These are phyloP conservation scores for Papilio demoleus DNA, from an alignment of 2,888 invertebrate genomes.

Conservation along the genomic window DNA sequence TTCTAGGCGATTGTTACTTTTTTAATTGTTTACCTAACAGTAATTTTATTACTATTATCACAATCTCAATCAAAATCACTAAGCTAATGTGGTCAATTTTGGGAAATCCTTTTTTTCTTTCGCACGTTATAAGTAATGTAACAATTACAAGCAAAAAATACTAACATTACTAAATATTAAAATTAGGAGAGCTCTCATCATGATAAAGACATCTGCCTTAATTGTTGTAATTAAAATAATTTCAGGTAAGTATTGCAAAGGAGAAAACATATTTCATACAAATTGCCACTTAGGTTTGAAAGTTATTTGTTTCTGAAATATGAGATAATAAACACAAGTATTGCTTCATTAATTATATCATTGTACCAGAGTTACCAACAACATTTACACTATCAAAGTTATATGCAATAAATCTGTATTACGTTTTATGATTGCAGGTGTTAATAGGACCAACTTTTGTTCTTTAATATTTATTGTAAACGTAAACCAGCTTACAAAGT, in stretches of 20 bases:
- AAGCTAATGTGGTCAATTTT: too few species aligned
- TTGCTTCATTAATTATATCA: background rate
- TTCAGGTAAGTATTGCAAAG: background rate
- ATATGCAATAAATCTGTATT: too few species aligned
- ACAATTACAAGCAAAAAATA: too few species aligned
- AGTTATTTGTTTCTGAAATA: background rate
- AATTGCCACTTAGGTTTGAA: background rate
- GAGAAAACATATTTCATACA: background rate
- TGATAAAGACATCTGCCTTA: background rate
- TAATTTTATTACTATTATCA: too few species aligned
- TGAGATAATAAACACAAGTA: background rate
- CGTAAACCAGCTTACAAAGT: background rate
- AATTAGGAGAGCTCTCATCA: background rate
- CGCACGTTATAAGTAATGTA: too few species aligned
- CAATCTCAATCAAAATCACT: too few species aligned
- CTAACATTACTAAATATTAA: background rate
- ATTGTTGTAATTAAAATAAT: background rate
- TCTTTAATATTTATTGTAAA: too few species aligned
- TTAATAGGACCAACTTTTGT: background rate
- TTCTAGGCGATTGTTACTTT: background rate
- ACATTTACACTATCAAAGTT: background rate
- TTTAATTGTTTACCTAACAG: background rate
- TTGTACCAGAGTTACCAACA: background rate
- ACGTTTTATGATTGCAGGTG: too few species aligned
- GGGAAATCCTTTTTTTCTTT: too few species aligned